phyloP scores from a whole-genome alignment of 2,888 invertebrate species.

The Drosophila lacicola region DNA sequence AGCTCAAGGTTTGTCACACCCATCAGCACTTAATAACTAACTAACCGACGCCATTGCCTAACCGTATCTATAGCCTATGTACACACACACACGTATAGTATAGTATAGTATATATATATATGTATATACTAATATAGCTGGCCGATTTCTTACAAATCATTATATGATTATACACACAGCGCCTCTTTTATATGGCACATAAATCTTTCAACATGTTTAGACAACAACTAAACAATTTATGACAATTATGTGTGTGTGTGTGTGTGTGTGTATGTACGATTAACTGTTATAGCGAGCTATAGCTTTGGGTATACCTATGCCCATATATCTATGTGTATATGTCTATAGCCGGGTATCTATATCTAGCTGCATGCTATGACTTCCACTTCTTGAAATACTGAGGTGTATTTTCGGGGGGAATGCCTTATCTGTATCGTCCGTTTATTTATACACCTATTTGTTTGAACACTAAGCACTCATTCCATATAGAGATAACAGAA shows the following conservation, averaged over 20 bases:
- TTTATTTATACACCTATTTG: slow-evolving; percentile 81
- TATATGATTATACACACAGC: slow-evolving; percentile 65
- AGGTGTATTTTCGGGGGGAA: slow-evolving; percentile 8
- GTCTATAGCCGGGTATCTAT: slow-evolving; percentile 31
- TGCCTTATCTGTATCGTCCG: slow-evolving; percentile 58
- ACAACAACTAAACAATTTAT: slow-evolving; percentile 80
- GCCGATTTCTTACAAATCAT: slow-evolving; percentile 78
- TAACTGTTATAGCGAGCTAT: slow-evolving; percentile 64
- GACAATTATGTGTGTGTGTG: slow-evolving; percentile 48
- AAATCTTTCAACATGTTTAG: slow-evolving; percentile 82
- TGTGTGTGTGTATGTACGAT: slow-evolving; percentile 48
- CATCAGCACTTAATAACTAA: slow-evolving; percentile 50
- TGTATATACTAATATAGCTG: slow-evolving; percentile 40
- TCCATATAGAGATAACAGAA: slow-evolving; percentile 54
- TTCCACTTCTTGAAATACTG: slow-evolving; percentile 42
- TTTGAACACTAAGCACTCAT: slow-evolving; percentile 73
- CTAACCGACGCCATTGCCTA: slow-evolving; percentile 74
- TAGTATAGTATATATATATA: slow-evolving; percentile 6
- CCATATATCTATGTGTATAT: slow-evolving; percentile 26
- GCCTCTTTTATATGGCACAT: slow-evolving; percentile 58
- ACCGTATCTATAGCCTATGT: slow-evolving; percentile 52
- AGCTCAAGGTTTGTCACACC: slow-evolving; percentile 71
- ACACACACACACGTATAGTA: slow-evolving; percentile 19
- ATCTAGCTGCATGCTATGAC: slow-evolving; percentile 40
- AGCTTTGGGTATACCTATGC: slow-evolving; percentile 19